Base-by-base conservation (phyloP, 1,140 invertebrate species). In the Acyrthosiphon pisum region DNA sequence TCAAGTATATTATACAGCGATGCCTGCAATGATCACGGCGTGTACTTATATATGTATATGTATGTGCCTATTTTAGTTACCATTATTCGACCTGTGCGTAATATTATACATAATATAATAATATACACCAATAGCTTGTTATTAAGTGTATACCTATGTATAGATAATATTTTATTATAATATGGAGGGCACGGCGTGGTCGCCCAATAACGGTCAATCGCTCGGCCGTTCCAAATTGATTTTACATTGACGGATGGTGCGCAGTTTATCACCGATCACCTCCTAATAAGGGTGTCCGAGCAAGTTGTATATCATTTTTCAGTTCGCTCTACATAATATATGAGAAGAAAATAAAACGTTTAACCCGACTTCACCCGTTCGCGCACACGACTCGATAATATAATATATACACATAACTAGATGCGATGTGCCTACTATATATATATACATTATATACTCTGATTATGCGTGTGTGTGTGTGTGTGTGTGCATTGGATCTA, bases 181-280 rank as follows among this genome's bases (percentile, higher is more conserved):
- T 68, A 60, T 30, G 14, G 60, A 76, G 60, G 60, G 81, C 37
- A 37, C 37, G 81, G 26, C 46, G 86, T 87, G 86, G 44, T 87
- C 86, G 86, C 86, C 86, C 86, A 87, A 87, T 87, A 48, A 87
- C 86, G 44, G 44, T 87, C 86, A 87, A 87, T 87, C 86, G 86
- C 30, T 2, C 30, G 35, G 22, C 23, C 88, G 50, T 90, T 89
- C 48, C 35, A 83, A 92, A 92, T 92, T 83, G 91, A 92, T 92
- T 92, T 92, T 50, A 83, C 44, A 84, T 92, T 92, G 91, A 92
- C 91, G 41, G 91, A 92, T 92, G 41, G 46, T 41, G 6, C 0
- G 90, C 90, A 91, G 35, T 91, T 91, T 91, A 50, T 92, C 91
- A 83, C 46, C 22, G 44, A 50, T 46, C 44, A 83, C n/a, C 76